Percentiles rank a stretch among this genome's conserved stretches.
These are phyloP conservation scores for Alligator sinensis DNA, from an alignment of 2,113 vertebrate species.

Conservation along the genomic window DNA sequence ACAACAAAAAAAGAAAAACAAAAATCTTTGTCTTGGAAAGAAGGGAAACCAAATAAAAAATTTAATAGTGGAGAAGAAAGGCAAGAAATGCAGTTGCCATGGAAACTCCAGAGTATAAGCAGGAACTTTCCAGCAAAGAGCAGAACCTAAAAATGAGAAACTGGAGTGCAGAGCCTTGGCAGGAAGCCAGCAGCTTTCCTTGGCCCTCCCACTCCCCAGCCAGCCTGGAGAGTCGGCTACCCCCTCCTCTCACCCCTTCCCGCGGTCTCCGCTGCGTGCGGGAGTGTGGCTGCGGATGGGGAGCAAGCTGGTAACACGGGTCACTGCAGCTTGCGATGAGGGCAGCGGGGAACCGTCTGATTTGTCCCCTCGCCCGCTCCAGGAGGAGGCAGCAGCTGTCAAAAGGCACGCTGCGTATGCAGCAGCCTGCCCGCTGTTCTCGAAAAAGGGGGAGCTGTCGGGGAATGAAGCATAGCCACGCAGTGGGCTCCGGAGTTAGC, in stretches of 20 bases:
- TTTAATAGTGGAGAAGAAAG: slow-evolving; percentile 59
- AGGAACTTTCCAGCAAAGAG: slow-evolving; percentile 76
- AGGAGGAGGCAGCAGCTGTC: not conserved
- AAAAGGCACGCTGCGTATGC: accelerated
- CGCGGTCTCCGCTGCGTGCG: not conserved
- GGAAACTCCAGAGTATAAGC: slow-evolving; percentile 72
- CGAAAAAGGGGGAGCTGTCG: not conserved
- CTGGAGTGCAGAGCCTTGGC: slow-evolving; percentile 38
- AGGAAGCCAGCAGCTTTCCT: slow-evolving; percentile 51
- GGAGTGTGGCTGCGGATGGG: not conserved
- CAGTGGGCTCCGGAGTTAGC: not conserved
- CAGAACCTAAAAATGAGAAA: slow-evolving; percentile 70
- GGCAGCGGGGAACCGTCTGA: accelerated
- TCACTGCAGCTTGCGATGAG: accelerated
- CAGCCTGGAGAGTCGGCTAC: slow-evolving; percentile 2
- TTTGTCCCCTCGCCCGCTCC: not conserved
- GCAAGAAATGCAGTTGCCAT: slow-evolving; percentile 77
- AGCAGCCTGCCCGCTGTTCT: not conserved
- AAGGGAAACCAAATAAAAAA: slow-evolving; percentile 72
- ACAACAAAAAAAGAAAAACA: not conserved
- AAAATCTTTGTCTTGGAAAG: slow-evolving; percentile 44
- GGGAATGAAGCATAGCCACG: not conserved
- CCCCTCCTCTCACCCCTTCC: not conserved
- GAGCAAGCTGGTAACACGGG: not conserved
- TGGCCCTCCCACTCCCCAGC: not conserved